A percentile compares a stretch with the other conserved stretches of the same genome.
These are phyloP conservation scores for Cervus canadensis DNA, from an alignment of 2,113 vertebrate species.

Conservation along the genomic window DNA sequence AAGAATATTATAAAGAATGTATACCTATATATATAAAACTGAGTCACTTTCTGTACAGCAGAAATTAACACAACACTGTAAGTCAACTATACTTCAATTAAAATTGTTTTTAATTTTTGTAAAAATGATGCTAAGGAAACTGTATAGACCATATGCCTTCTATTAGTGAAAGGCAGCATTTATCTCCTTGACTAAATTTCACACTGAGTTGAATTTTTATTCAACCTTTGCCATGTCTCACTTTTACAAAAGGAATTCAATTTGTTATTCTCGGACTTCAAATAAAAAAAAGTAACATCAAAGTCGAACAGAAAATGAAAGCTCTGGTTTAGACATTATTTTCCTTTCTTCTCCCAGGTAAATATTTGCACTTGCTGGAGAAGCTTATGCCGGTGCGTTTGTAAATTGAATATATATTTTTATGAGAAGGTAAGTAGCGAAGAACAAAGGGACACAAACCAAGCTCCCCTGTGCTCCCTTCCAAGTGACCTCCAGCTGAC, in stretches of 20 bases:
- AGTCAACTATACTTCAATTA: neutral
- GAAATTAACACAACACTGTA: neutral
- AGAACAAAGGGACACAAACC: conserved; percentile 28
- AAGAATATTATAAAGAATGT: neutral
- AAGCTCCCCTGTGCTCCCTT: conserved; percentile 26
- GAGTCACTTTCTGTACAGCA: neutral
- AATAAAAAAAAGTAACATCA: conserved; percentile 57
- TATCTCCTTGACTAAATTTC: conserved; percentile 47
- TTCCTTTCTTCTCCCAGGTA: conserved; percentile 68
- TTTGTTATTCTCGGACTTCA: conserved; percentile 64
- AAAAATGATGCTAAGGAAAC: neutral
- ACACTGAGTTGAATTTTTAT: conserved; percentile 47
- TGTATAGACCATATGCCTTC: neutral
- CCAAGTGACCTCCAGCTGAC: conserved; percentile 45
- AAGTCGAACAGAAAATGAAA: conserved; percentile 72
- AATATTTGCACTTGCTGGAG: conserved; percentile 69
- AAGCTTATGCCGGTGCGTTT: conserved; percentile 29
- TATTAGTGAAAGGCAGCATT: neutral
- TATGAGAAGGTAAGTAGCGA: conserved; percentile 39
- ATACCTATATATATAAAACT: neutral
- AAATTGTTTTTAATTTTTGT: neutral
- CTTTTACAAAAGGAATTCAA: conserved; percentile 59
- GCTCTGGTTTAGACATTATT: conserved; percentile 47
- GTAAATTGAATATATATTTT: conserved; percentile 42
- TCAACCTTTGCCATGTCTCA: neutral